A percentile compares a stretch with the other conserved stretches of the same genome.
Conservation (phyloP, 2,113 vertebrate species). For the Serranochromis macrocephalus region DNA sequence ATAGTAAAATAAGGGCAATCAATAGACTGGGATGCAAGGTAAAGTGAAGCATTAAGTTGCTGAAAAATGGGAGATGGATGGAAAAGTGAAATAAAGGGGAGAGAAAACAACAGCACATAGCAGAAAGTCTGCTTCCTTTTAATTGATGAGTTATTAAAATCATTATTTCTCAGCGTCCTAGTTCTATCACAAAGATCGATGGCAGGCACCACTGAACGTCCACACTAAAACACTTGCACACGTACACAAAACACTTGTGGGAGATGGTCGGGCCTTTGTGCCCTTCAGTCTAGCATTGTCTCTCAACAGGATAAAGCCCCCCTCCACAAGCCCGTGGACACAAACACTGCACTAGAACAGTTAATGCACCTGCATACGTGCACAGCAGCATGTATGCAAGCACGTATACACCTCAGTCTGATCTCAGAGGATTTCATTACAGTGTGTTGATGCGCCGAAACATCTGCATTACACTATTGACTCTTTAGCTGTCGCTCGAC, state of each 20-base stretch:
- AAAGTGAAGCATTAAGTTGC: neutral
- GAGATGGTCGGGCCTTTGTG: neutral
- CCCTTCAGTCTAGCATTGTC: neutral
- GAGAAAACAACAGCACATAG: constrained; percentile 4
- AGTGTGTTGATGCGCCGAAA: neutral
- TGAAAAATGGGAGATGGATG: constrained; percentile 7
- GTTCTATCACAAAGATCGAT: constrained; percentile 55
- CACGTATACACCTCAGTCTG: neutral
- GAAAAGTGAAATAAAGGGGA: neutral
- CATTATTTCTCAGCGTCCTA: constrained; percentile 52
- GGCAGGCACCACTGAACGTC: neutral
- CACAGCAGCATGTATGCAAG: neutral
- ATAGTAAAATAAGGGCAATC: constrained; percentile 32
- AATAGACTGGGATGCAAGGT: neutral
- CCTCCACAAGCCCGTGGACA: neutral
- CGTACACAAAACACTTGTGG: neutral
- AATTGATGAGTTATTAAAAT: constrained; percentile 64
- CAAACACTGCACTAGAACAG: neutral
- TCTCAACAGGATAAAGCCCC: neutral
- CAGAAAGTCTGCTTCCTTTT: constrained; percentile 21
- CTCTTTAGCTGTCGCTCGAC: neutral
- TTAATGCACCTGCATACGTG: neutral
- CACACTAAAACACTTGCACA: neutral
- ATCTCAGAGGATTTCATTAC: constrained; percentile 9
- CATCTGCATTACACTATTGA: constrained; percentile 22